These are phyloP conservation scores for Pemphredon lugubris DNA, from an alignment of 2,888 invertebrate genomes.

Conservation along the genomic window DNA sequence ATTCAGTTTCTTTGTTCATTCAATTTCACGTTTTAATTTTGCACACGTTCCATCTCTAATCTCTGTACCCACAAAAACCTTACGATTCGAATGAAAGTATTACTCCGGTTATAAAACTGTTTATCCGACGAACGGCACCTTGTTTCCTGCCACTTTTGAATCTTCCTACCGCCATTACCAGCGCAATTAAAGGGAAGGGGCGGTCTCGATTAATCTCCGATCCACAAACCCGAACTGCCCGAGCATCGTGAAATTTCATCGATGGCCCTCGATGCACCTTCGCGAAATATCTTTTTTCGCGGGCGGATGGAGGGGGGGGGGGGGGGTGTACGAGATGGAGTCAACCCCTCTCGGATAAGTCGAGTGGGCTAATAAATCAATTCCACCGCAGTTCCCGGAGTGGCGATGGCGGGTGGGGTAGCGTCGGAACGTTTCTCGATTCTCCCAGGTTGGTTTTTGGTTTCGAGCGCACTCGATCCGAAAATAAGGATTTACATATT, in stretches of 20 bases:
- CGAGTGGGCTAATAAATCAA: slow-evolving; percentile 78
- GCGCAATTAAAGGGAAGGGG: too few relatives aligned
- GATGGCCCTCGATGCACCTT: slow-evolving; percentile 35
- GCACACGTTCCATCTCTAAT: too few relatives aligned
- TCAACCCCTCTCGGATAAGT: slow-evolving; percentile 55
- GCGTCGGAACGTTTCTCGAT: slow-evolving; percentile 61
- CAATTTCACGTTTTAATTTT: too few relatives aligned
- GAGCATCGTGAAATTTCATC: slow-evolving; percentile 13
- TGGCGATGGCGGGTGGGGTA: slow-evolving; percentile 31
- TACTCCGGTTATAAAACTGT: too few relatives aligned
- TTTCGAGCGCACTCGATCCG: slow-evolving; percentile 80
- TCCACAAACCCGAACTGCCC: neutral
- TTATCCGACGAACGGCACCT: too few relatives aligned
- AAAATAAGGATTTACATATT: slow-evolving; percentile 81
- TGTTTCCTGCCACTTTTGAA: too few relatives aligned
- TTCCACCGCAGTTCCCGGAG: slow-evolving; percentile 71
- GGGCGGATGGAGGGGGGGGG: slow-evolving; percentile 12
- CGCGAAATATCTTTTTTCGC: slow-evolving; percentile 31
- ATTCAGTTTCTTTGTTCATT: too few relatives aligned
- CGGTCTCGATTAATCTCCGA: slow-evolving; percentile 4
- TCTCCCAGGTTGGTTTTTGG: slow-evolving; percentile 78
- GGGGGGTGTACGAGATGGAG: slow-evolving; percentile 23
- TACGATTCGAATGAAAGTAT: too few relatives aligned
- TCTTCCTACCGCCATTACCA: too few relatives aligned
- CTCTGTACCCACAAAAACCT: too few relatives aligned